phyloP scores from a whole-genome alignment of 2,797 vertebrate species.

The Ptychobarbus kaznakovi region DNA sequence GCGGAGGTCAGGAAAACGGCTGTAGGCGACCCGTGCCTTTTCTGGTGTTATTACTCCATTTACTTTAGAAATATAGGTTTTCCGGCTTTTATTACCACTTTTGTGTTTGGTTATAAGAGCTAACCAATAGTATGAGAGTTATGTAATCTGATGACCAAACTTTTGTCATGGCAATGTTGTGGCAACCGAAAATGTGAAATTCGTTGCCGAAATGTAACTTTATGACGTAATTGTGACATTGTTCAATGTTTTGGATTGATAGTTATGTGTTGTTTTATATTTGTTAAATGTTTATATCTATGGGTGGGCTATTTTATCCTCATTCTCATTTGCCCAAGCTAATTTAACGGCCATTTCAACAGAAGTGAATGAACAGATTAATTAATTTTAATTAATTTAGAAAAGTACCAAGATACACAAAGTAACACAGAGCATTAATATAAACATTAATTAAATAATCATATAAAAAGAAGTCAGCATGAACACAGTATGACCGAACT shows the following conservation, averaged over 20 bases:
- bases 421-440: too few species aligned
- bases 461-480: too few species aligned
- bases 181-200: background rate
- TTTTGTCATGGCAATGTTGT: background rate
- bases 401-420: too few species aligned
- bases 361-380: background rate
- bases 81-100: background rate
- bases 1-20: slow-evolving; percentile 13
- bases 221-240: background rate
- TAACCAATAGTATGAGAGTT: background rate
- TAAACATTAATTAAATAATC: too few species aligned
- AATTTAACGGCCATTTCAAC: background rate
- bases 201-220: too few species aligned
- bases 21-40: background rate
- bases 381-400: background rate
- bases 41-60: background rate
- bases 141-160: background rate
- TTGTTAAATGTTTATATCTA: background rate
- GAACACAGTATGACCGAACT: too few species aligned
- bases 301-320: background rate
- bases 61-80: background rate
- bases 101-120: background rate
- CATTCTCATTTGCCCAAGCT: background rate
- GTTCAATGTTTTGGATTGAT: background rate
- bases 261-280: background rate